Conservation (phyloP, 2,888 invertebrate species). For the Drosophila limbata region DNA sequence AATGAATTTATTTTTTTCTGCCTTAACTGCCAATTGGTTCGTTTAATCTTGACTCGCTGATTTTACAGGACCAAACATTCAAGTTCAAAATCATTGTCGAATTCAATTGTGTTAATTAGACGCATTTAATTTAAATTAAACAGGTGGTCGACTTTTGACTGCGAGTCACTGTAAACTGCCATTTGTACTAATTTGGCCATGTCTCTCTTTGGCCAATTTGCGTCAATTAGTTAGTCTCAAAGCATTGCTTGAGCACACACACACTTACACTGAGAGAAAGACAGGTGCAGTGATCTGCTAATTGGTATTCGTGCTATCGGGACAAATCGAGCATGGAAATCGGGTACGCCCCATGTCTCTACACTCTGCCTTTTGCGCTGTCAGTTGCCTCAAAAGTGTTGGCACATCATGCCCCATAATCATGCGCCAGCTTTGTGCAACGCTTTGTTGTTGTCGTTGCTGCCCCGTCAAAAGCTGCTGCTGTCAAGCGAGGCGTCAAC, state of each 20-base stretch:
- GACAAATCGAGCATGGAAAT: slow-evolving; percentile 32
- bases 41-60: background rate
- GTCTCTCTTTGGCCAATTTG: slow-evolving; percentile 36
- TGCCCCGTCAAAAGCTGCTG: slow-evolving; percentile 40
- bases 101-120: slow-evolving; percentile 54
- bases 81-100: slow-evolving; percentile 34
- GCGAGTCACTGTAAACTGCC: slow-evolving; percentile 12
- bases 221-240: slow-evolving; percentile 27
- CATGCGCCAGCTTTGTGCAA: slow-evolving; percentile 13
- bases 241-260: slow-evolving; percentile 7
- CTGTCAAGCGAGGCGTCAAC: slow-evolving; percentile 52
- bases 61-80: background rate
- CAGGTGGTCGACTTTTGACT: slow-evolving; percentile 13
- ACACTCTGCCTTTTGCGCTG: slow-evolving; percentile 17
- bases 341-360: background rate
- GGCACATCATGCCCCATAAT: slow-evolving; percentile 16
- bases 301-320: slow-evolving; percentile 60
- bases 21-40: background rate
- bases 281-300: slow-evolving; percentile 52
- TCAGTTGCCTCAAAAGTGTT: slow-evolving; percentile 34
- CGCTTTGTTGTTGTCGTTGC: slow-evolving; percentile 16
- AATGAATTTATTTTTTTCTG: background rate
- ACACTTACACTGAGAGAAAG: background rate
- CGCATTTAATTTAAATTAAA: slow-evolving; percentile 56
- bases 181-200: slow-evolving; percentile 45